Evolutionary conservation across 2,888 invertebrate species (phyloP), one percentile per base, ranked within the genome.

Genomic region (Brachylomia viminalis): DNA sequence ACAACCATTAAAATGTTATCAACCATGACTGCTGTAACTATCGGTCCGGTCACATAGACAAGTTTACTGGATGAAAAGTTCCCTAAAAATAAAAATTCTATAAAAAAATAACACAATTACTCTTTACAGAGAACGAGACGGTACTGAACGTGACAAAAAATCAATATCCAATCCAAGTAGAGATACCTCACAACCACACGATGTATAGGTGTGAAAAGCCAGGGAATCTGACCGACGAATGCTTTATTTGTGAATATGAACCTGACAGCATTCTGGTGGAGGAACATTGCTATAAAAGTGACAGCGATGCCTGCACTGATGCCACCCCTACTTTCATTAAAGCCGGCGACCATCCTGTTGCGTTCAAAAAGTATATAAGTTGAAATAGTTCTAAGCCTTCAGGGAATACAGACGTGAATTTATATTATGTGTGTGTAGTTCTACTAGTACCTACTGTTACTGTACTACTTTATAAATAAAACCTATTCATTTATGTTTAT

Each of bases 161-260:
- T 73, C 17, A 75, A 59, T 64, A 70, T 11, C 77, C 82, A 10
- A 68, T 83, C 10, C 73, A 67, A 54, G 13, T 84, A 0, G 70
- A 30, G 10, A 11, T 79, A 2, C 79, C 84, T 0, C 91, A 92
- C 59, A 80, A 87, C 3, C 94, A 94, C 71, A 95, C 95, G 0
- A 87, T 77, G 11, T 92, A 93, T 75, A 80, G 74, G 8, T 95
- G 95, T 77, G 79, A 85, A 0, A 82, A 83, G 11, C 77, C 90
- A 0, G 95, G 94, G 0, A 88, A 81, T 2, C 47, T 94, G 1
- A 80, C 84, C 56, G 94, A 95, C 58, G 87, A 88, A 0, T 96
- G 96, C 77, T 95, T 88, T 77, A 87, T 94, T 11, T 96, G 95
- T 70, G 91, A 94, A n/a, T 95, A 95, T 73, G 90, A 91, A 23